Evolutionary conservation across 2,888 invertebrate genomes (phyloP).

Genomic region (Zygothrica quintamaculata): DNA sequence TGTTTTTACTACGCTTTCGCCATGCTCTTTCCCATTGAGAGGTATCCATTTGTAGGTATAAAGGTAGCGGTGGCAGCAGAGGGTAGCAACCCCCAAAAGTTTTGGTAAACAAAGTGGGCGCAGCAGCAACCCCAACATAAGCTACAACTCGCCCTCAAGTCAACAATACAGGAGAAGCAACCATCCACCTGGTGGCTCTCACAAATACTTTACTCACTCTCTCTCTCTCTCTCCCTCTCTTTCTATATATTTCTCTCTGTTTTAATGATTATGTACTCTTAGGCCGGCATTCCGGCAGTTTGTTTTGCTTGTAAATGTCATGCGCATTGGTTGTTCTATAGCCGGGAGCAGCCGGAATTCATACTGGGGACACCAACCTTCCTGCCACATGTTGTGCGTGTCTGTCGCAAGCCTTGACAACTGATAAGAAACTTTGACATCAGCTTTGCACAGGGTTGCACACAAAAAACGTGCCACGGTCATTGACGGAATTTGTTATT

Average conservation of each 20-base stretch:
- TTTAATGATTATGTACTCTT: conserved; percentile 20
- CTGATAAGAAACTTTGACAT: conserved; percentile 78
- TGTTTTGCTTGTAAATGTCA: conserved; percentile 49
- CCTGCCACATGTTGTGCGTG: conserved; percentile 78
- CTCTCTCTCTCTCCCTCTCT: conserved; percentile 17
- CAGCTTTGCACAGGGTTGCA: conserved; percentile 74
- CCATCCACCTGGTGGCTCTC: conserved; percentile 41
- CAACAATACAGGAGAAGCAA: conserved; percentile 26
- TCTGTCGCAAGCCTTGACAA: conserved; percentile 69
- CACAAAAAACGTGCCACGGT: conserved; percentile 37
- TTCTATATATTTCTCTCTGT: conserved; percentile 3
- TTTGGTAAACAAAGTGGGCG: conserved; percentile 4
- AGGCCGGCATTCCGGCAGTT: conserved; percentile 57
- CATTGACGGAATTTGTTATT: conserved; percentile 71
- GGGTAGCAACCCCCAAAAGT: conserved; percentile 1
- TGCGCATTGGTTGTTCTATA: conserved; percentile 61
- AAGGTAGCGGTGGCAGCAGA: conserved; percentile 1
- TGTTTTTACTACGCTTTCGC: conserved; percentile 51
- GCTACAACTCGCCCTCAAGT: conserved; percentile 26
- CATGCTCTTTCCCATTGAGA: conserved; percentile 24
- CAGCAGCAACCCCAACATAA: conserved; percentile 63
- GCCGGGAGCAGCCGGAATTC: conserved; percentile 65
- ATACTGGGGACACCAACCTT: conserved; percentile 60
- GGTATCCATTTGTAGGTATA: no score
- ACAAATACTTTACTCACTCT: no score